Evolutionary conservation across 2,113 vertebrate genomes (phyloP), one percentile per base, ranked within the genome.

Genomic region (Hepsetus odoe): DNA sequence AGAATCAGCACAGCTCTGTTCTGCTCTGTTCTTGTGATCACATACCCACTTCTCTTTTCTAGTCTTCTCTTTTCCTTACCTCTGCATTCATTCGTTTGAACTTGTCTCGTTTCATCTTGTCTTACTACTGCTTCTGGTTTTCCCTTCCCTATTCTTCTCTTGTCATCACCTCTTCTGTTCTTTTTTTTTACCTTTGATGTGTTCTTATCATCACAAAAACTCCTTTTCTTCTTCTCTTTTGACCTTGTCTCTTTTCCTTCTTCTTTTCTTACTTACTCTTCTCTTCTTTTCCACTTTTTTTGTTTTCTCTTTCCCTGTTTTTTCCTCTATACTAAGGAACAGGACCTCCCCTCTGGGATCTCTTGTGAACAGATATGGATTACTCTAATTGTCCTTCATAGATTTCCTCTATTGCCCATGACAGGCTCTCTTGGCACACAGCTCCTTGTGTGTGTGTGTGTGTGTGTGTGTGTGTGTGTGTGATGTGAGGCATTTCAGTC

Each of bases 281-380:
- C 4, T 51, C 20, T n/a, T n/a, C 49, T 51, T 5, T 51, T n/a
- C 20, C 18, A 13, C 18, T 20, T 9, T 49, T 16, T 18, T 33
- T 16, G 28, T 79, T 69, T 20, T 51, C 58, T 66, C 44, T 38
- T 12, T 72, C 69, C 51, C 40, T 44, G 24, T 49, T 30, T 76
- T 59, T 5, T 42, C 64, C 61, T 58, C 62, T 83, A 80, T 74
- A 30, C 67, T 78, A 16, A 72, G 3, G n/a, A 13, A 28, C n/a
- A 42, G 78, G 81, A 79, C 26, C 77, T 82, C 56, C 28, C 26
- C 72, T 64, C 40, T 35, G 46, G 42, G 22, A n/a, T 44, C 66
- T 72, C 72, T 78, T 64, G 56, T 83, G 74, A 77, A 79, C 80
- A 74, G 59, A 30, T 87, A 88, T 88, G 80, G 84, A 89, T 88